Conservation (phyloP, 2,113 vertebrate genomes). For the Pterocles orientalis region DNA sequence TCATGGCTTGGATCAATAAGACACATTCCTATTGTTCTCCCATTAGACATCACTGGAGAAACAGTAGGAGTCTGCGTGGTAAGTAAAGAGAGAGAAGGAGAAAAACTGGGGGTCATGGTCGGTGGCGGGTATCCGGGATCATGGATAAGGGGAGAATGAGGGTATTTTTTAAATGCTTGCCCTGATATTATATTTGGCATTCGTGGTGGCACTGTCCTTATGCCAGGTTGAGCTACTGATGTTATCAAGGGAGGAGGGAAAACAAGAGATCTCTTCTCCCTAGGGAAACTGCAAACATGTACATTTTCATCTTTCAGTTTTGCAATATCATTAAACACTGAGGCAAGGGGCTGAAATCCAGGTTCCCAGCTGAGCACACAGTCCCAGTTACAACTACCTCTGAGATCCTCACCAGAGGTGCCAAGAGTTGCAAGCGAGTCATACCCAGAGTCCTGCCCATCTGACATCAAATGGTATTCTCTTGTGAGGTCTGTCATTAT, state of each 20-base stretch:
- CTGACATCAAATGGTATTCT: constrained; percentile 64
- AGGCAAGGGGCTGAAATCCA: constrained; percentile 85
- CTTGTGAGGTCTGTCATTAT: constrained; percentile 60
- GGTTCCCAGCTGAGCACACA: constrained; percentile 86
- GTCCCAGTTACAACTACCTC: constrained; percentile 77
- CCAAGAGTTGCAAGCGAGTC: constrained; percentile 67
- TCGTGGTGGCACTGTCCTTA: constrained; percentile 84
- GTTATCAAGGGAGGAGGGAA: constrained; percentile 90
- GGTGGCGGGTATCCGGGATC: constrained; percentile 75
- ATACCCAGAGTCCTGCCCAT: constrained; percentile 41
- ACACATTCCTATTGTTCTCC: constrained; percentile 64
- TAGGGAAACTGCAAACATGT: constrained; percentile 57
- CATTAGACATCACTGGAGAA: constrained; percentile 78
- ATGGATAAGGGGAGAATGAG: constrained; percentile 73
- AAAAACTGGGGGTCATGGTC: constrained; percentile 83
- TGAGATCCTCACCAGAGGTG: constrained; percentile 61
- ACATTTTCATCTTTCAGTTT: constrained; percentile 85
- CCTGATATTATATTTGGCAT: constrained; percentile 73
- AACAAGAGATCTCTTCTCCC: constrained; percentile 77
- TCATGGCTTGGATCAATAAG: constrained; percentile 57
- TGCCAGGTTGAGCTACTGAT: constrained; percentile 85
- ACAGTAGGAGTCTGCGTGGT: constrained; percentile 77
- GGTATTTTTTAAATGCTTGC: constrained; percentile 72
- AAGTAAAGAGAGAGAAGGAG: constrained; percentile 85
- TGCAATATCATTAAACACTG: constrained; percentile 88